A percentile compares a stretch with the other conserved stretches of the same genome.
phyloP scores from a whole-genome alignment of 2,797 vertebrate species.

The Fundulus diaphanus region DNA sequence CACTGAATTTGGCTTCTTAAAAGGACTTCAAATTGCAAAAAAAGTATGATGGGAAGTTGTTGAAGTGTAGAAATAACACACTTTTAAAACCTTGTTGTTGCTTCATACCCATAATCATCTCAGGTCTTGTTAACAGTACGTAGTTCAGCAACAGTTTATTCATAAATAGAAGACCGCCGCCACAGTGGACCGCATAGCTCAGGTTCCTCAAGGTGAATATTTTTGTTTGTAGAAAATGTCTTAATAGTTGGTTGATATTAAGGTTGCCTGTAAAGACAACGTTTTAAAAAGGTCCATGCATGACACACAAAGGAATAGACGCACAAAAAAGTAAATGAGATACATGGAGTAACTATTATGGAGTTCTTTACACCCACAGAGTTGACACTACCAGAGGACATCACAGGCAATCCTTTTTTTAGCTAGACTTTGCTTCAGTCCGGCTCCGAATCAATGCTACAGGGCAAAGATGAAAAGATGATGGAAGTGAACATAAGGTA shows the following conservation, averaged over 20 bases:
- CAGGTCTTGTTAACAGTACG: no score
- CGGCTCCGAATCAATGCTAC: slow-evolving; percentile 39
- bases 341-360: not conserved
- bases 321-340: slow-evolving; percentile 23
- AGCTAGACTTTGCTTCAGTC: slow-evolving; percentile 17
- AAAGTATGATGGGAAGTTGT: no score
- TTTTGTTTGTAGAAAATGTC: not conserved
- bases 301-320: slow-evolving; percentile 13
- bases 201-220: not conserved
- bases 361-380: slow-evolving; percentile 13
- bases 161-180: not conserved
- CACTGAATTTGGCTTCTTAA: no score
- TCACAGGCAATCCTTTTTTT: slow-evolving; percentile 35
- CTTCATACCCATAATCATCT: no score
- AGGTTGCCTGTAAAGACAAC: not conserved
- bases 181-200: not conserved
- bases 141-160: no score
- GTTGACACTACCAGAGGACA: slow-evolving; percentile 30
- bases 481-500: slow-evolving; percentile 41
- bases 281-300: not conserved
- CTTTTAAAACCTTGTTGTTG: no score
- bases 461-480: slow-evolving; percentile 45
- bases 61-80: no score
- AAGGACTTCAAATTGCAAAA: no score
- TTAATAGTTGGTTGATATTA: not conserved